Evolutionary conservation across 2,888 invertebrate species (phyloP).

Genomic region (Dilophus febrilis): DNA sequence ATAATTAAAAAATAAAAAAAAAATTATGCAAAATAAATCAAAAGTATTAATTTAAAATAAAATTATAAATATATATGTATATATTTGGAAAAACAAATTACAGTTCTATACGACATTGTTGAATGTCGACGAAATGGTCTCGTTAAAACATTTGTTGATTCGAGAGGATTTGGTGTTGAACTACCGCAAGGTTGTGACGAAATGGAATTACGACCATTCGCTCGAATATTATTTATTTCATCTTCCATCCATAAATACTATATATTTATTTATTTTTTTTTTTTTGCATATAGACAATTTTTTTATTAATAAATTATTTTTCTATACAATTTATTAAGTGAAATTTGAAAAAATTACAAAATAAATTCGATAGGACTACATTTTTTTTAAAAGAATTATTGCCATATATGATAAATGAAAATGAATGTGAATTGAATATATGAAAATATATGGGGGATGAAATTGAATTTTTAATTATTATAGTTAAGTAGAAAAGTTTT

Average conservation of each 20-base stretch:
- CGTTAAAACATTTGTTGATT: conserved; percentile 14
- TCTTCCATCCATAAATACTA: conserved; percentile 28
- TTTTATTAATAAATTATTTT: too few species aligned
- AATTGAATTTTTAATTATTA: too few species aligned
- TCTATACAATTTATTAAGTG: too few species aligned
- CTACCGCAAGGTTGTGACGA: conserved; percentile 14
- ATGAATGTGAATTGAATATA: too few species aligned
- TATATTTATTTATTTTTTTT: not conserved
- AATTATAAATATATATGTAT: not conserved
- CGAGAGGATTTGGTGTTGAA: conserved; percentile 18
- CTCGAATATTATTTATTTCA: conserved; percentile 16
- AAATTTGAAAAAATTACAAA: too few species aligned
- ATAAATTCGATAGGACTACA: too few species aligned
- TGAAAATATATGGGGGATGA: too few species aligned
- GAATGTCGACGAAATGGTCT: conserved; percentile 24
- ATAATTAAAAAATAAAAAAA: not conserved
- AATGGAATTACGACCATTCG: not conserved
- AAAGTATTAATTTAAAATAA: not conserved
- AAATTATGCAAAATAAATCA: not conserved
- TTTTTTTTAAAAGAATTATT: too few species aligned
- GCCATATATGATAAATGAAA: too few species aligned
- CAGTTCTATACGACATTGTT: conserved; percentile 28
- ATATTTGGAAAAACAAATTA: conserved; percentile 21
- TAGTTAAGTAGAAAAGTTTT: too few species aligned
- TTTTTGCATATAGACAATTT: not conserved